phyloP scores from a whole-genome alignment of 2,888 invertebrate species.

The Apamea crenata region DNA sequence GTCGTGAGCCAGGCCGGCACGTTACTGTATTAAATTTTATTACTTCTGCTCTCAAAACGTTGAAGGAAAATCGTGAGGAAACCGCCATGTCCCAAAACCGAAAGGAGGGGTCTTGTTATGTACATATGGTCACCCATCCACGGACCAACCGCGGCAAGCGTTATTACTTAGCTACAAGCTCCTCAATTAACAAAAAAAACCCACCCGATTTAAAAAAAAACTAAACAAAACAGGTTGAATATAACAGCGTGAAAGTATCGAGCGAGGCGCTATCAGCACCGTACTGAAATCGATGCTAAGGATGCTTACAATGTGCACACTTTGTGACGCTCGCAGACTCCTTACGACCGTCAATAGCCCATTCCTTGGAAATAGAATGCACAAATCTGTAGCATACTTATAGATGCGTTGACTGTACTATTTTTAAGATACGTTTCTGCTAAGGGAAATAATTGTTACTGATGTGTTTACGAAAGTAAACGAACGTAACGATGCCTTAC shows the following conservation, averaged over 20 bases:
- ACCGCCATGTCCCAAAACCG: no score
- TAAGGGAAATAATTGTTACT: neutral
- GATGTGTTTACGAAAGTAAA: no score
- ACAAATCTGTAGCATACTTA: constrained; percentile 26
- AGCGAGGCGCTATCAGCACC: constrained; percentile 3
- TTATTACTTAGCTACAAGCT: no score
- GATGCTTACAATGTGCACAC: constrained; percentile 16
- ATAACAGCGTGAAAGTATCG: neutral
- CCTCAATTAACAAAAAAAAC: no score
- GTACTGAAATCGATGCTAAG: constrained; percentile 25
- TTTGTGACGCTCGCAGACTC: constrained; percentile 35
- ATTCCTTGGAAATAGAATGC: constrained; percentile 32
- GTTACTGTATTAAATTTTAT: no score
- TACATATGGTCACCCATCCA: no score
- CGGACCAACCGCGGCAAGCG: no score
- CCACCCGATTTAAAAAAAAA: neutral
- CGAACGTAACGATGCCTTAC: no score
- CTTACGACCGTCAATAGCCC: constrained; percentile 21
- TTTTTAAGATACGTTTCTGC: neutral
- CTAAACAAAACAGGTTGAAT: neutral
- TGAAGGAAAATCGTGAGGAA: no score
- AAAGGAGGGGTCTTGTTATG: no score
- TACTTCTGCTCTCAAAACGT: no score
- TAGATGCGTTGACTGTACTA: neutral
- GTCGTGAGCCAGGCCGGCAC: no score